phyloP scores from a whole-genome alignment of 1,140 invertebrate genomes.

The Drosophila pachea region DNA sequence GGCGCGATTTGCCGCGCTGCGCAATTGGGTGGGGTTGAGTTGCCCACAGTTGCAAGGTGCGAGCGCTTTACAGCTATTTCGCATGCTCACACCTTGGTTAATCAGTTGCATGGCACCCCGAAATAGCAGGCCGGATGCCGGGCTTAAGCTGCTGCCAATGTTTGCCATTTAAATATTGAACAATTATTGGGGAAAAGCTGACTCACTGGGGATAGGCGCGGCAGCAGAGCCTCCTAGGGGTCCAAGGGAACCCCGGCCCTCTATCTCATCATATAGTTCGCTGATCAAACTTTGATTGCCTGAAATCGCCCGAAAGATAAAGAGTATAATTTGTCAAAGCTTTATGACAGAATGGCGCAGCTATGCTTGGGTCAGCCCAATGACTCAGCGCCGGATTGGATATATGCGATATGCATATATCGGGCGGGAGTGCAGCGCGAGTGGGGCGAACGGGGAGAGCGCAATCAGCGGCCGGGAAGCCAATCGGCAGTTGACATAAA shows the following conservation, averaged over 20 bases:
- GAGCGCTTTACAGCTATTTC: neutral
- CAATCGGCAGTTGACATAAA: slow-evolving; percentile 64
- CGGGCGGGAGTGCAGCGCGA: neutral
- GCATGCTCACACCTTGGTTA: neutral
- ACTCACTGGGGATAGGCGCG: slow-evolving; percentile 6
- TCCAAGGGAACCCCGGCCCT: too few relatives aligned
- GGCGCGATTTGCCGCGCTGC: neutral
- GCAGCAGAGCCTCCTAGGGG: too few relatives aligned
- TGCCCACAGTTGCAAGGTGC: neutral
- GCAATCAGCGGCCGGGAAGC: slow-evolving; percentile 36
- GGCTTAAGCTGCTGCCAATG: slow-evolving; percentile 13
- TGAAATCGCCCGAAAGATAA: too few relatives aligned
- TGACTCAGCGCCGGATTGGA: neutral
- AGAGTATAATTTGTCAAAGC: neutral
- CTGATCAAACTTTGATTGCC: too few relatives aligned
- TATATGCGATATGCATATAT: neutral
- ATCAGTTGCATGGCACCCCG: slow-evolving; percentile 12
- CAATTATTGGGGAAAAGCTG: slow-evolving; percentile 14
- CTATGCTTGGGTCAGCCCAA: neutral
- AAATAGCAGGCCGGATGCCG: slow-evolving; percentile 14
- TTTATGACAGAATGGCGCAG: neutral
- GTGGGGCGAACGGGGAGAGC: too few relatives aligned
- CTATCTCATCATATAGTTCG: too few relatives aligned
- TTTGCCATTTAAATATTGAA: slow-evolving; percentile 23
- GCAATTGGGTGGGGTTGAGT: slow-evolving; percentile 3